Percentiles rank a stretch among this genome's conserved stretches.
Evolutionary conservation across 2,113 vertebrate genomes (phyloP).

Genomic region (Tetraodon nigroviridis): DNA sequence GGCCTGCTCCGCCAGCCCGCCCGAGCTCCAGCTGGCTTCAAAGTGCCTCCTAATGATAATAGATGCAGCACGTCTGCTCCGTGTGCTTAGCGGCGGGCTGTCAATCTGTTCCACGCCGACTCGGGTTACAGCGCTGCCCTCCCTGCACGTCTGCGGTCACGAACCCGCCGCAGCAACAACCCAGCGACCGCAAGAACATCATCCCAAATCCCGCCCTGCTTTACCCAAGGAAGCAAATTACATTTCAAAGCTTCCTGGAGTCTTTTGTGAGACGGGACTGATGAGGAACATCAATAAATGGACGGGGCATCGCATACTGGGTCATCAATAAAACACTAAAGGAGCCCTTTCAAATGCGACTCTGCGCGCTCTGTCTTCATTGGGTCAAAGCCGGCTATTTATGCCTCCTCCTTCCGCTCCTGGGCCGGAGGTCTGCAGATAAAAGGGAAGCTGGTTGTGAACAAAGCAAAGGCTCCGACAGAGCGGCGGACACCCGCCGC

Average conservation of each 20-base stretch:
- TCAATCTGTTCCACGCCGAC: conserved; percentile 53
- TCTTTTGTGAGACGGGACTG: conserved; percentile 24
- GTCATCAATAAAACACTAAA: conserved; percentile 72
- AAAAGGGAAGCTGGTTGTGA: conserved; percentile 61
- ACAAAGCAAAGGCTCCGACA: conserved; percentile 62
- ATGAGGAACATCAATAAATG: conserved; percentile 50
- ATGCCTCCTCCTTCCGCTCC: conserved; percentile 44
- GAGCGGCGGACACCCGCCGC: conserved; percentile 56
- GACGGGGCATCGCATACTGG: conserved; percentile 19
- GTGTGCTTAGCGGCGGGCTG: conserved; percentile 47
- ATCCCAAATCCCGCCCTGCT: too few species aligned
- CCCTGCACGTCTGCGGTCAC: too few species aligned
- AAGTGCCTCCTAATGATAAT: conserved; percentile 63
- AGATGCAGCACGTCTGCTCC: conserved; percentile 56
- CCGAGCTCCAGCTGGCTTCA: conserved; percentile 52
- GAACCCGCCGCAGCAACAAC: too few species aligned
- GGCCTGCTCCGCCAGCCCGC: conserved; percentile 38
- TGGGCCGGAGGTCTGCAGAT: conserved; percentile 56
- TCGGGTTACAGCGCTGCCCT: conserved; percentile 46
- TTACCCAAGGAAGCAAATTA: background rate
- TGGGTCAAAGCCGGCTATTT: conserved; percentile 62
- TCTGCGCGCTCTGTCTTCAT: conserved; percentile 47
- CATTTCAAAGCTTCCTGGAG: conserved; percentile 23
- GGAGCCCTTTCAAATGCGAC: conserved; percentile 58
- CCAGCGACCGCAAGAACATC: too few species aligned